A percentile compares a stretch with the other conserved stretches of the same genome.
Conservation (phyloP, 2,888 invertebrate species). For the Drosophila antonietae region DNA sequence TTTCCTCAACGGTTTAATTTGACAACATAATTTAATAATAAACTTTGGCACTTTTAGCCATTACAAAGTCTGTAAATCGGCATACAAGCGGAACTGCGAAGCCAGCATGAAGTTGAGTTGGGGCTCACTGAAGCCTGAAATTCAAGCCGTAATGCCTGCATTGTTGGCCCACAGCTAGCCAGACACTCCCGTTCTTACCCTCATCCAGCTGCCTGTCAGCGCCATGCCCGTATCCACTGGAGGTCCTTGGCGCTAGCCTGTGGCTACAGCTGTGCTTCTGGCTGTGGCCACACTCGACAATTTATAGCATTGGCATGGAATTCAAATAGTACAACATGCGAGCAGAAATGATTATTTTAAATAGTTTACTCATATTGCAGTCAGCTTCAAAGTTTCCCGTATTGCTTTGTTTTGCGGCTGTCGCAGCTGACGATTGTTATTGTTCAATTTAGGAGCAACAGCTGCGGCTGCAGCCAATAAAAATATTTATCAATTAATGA, state of each 20-base stretch:
- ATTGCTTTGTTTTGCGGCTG: constrained; percentile 35
- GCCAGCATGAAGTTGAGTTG: constrained; percentile 35
- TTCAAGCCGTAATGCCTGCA: constrained; percentile 72
- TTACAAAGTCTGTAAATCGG: constrained; percentile 37
- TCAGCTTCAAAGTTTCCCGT: neutral
- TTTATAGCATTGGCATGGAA: constrained; percentile 56
- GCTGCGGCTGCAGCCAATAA: constrained; percentile 29
- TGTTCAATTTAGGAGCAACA: constrained; percentile 45
- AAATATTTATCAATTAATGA: constrained; percentile 67
- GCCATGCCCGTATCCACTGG: constrained; percentile 38
- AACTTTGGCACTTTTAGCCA: constrained; percentile 76
- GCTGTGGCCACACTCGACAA: constrained; percentile 35
- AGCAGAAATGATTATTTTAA: neutral
- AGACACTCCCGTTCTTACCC: neutral
- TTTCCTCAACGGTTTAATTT: constrained; percentile 69
- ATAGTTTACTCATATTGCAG: constrained; percentile 7
- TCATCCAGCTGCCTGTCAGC: constrained; percentile 58
- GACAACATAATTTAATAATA: constrained; percentile 75
- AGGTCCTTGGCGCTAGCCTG: constrained; percentile 32
- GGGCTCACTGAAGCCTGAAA: constrained; percentile 68
- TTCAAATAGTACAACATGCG: constrained; percentile 35
- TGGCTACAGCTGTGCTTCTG: constrained; percentile 26
- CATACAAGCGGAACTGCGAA: constrained; percentile 44
- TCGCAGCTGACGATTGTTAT: constrained; percentile 44
- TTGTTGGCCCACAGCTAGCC: constrained; percentile 48